Percentiles rank a stretch among this genome's conserved stretches.
Evolutionary conservation across 2,113 vertebrate species (phyloP).

Genomic region (Psittacus erithacus): DNA sequence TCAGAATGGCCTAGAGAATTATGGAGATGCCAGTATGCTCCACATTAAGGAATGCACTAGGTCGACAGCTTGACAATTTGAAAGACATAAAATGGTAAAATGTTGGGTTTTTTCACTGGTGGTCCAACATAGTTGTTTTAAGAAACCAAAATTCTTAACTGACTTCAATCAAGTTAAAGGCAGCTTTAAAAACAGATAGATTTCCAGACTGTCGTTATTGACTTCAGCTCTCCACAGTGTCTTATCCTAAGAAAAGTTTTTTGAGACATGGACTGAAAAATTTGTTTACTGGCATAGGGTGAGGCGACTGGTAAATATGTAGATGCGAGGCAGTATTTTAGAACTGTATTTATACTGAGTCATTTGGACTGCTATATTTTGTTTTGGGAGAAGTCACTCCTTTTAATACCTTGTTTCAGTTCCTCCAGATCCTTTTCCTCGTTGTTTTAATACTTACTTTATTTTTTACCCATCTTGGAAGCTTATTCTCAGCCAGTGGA

Average conservation of each 20-base stretch:
- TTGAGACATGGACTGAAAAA: background rate
- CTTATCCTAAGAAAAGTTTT: background rate
- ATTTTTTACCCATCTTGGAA: conserved; percentile 54
- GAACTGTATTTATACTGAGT: background rate
- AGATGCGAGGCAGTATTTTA: background rate
- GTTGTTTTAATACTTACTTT: background rate
- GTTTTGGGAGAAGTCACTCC: background rate
- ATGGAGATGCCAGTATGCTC: background rate
- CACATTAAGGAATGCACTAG: background rate
- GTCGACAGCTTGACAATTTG: background rate
- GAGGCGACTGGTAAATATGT: background rate
- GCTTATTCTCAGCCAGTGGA: conserved; percentile 89
- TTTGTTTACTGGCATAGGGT: background rate
- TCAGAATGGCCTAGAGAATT: background rate
- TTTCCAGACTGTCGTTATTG: background rate
- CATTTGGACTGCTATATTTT: background rate
- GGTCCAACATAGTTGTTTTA: background rate
- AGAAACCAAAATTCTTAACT: background rate
- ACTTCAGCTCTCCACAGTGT: background rate
- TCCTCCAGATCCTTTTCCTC: background rate
- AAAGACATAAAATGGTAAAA: background rate
- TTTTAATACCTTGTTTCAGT: background rate
- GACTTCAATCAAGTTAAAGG: background rate
- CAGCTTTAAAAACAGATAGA: background rate
- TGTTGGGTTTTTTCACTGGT: background rate